Evolutionary conservation across 2,797 vertebrate genomes (phyloP).

Genomic region (Urocyon cinereoargenteus): DNA sequence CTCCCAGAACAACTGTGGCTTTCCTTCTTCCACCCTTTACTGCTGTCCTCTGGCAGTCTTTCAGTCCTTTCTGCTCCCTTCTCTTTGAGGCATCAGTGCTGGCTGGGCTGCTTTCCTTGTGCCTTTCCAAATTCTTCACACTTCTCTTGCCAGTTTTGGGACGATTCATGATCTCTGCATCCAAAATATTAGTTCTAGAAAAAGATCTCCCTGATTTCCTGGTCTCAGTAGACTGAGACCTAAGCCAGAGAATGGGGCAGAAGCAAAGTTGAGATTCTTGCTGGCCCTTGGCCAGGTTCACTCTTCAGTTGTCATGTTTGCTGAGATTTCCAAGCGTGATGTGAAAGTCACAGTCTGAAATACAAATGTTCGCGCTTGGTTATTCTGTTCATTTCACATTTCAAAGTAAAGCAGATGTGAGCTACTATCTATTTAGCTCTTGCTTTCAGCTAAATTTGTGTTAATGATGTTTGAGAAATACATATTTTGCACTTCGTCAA

Average conservation of each 20-base stretch:
- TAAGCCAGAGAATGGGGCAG: not conserved
- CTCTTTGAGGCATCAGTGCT: not conserved
- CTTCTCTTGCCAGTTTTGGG: not conserved
- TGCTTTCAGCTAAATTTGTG: not conserved
- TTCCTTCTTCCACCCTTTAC: not conserved
- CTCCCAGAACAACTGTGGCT: not conserved
- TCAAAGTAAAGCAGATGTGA: not conserved
- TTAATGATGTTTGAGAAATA: not conserved
- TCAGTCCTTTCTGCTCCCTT: not conserved
- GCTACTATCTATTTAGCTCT: constrained; percentile 18
- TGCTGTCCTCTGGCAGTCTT: not conserved
- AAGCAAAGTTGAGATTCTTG: constrained; percentile 39
- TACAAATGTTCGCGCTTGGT: not conserved
- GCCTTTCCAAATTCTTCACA: constrained; percentile 1
- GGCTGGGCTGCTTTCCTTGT: not conserved
- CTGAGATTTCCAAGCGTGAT: not conserved
- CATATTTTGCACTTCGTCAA: constrained; percentile 24
- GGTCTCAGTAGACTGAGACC: not conserved
- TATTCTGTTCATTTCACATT: constrained; percentile 1
- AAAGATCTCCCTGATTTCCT: not conserved
- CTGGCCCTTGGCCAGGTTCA: not conserved
- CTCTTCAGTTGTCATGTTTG: not conserved
- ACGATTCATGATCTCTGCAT: constrained; percentile 43
- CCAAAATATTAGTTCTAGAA: constrained; percentile 56
- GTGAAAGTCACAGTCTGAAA: not conserved